Base-by-base conservation (phyloP, 2,797 vertebrate species). In the Aplochiton taeniatus region DNA sequence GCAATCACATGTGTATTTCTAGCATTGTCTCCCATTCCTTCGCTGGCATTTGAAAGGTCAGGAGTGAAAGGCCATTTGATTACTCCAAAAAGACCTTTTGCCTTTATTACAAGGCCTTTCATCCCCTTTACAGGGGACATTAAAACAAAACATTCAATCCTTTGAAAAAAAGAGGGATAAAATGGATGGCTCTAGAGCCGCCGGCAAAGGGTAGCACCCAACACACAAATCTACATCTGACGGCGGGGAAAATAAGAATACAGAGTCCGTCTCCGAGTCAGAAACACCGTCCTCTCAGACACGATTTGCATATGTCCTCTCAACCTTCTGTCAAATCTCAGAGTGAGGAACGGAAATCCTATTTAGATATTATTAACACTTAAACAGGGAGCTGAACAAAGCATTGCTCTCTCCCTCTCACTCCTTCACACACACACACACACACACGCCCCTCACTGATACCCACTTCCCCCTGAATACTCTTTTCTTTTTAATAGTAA, bases 1-100 rank as follows among this genome's bases (percentile, higher is more conserved):
- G 88, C 88, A 92, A 91, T 83, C 83, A 75, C 86, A 92, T 90
- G 85, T 82, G 81, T 81, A 84, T 90, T 84, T 85, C 79, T 84
- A 79, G 84, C 83, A 91, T 91, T 91, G 88, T 90, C 87, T 89
- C 82, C 86, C 74, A 71, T 87, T 90, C 86, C 84, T 85, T 87
- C 87, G 85, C 86, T 92, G 90, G 89, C 87, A 87, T 92, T 91
- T 93, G 88, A 92, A 93, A 92, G 91, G 90, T 90, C 92, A 92
- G 86, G 86, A 90, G 89, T 90, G 83, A 92, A 90, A 90, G 88
- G 90, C 88, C 88, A 91, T 91, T 91, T 89, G 88, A 92, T 93
- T 90, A 91, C 88, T 85, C 88, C 87, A 86, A 87, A 91, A 58
- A 81, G 86, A 87, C 87, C 88, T 88, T 89, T 87, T 83, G 83